Evolutionary conservation across 2,888 invertebrate genomes (phyloP).

Genomic region (Diaperis boleti): DNA sequence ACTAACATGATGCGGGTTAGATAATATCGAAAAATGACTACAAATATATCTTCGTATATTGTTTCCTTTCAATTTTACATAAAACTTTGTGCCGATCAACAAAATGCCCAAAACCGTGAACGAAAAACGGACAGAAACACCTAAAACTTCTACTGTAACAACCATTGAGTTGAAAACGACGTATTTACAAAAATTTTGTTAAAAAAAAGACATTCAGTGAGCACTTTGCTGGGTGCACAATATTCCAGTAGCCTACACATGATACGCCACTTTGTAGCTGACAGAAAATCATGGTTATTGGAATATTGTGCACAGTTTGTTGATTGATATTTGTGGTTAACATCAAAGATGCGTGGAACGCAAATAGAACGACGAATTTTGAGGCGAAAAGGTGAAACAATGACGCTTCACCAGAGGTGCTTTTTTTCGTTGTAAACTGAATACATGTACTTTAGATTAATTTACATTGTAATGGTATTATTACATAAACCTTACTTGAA

Average conservation of each 20-base stretch:
- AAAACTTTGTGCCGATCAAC: conserved; percentile 26
- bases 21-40: conserved; percentile 31
- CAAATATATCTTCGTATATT: conserved; percentile 19
- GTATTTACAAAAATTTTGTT: conserved; percentile 37
- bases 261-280: neutral
- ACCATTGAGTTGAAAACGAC: conserved; percentile 29
- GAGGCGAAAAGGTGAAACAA: too few species aligned
- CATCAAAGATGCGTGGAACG: too few species aligned
- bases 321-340: too few species aligned
- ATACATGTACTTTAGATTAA: too few species aligned
- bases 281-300: too few species aligned
- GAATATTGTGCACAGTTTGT: too few species aligned
- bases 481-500: too few species aligned
- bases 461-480: too few species aligned
- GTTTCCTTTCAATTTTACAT: conserved; percentile 23
- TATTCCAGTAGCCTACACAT: neutral
- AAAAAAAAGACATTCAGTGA: conserved; percentile 7
- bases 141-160: conserved; percentile 11
- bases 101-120: conserved; percentile 31
- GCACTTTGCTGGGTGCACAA: conserved; percentile 27
- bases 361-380: too few species aligned
- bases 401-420: too few species aligned
- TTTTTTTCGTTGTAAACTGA: too few species aligned
- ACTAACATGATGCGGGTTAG: conserved; percentile 42
- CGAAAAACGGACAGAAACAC: conserved; percentile 15